Conservation (phyloP, 2,113 vertebrate genomes). For the Columba livia region DNA sequence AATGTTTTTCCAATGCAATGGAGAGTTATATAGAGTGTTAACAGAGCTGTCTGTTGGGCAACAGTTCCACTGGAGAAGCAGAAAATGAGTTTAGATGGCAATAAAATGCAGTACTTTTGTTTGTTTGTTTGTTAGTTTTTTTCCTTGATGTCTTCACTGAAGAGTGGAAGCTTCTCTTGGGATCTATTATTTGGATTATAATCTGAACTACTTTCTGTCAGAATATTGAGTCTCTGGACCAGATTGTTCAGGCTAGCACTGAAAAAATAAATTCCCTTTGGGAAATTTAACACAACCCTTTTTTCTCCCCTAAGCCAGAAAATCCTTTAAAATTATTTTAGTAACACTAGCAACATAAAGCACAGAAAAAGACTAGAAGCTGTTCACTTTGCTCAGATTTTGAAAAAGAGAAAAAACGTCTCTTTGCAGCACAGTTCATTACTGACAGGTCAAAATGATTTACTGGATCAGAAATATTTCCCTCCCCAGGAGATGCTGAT, state of each 20-base stretch:
- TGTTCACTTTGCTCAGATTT: background rate
- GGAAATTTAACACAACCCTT: background rate
- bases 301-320: slow-evolving; percentile 1
- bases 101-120: background rate
- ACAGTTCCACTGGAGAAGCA: background rate
- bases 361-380: background rate
- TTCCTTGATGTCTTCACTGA: background rate
- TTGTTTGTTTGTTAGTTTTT: too few species aligned
- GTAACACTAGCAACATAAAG: background rate
- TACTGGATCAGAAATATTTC: slow-evolving; percentile 8
- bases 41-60: slow-evolving; percentile 6
- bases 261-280: background rate
- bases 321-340: background rate
- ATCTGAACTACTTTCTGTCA: slow-evolving; percentile 25
- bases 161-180: background rate
- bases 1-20: background rate
- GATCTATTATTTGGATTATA: slow-evolving; percentile 27
- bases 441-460: background rate
- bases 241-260: background rate
- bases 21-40: background rate
- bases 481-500: background rate
- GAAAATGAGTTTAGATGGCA: background rate
- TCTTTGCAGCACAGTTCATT: background rate
- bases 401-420: background rate
- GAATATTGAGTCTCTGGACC: background rate